phyloP scores from a whole-genome alignment of 1,140 invertebrate species.

The Globodera rostochiensis region DNA sequence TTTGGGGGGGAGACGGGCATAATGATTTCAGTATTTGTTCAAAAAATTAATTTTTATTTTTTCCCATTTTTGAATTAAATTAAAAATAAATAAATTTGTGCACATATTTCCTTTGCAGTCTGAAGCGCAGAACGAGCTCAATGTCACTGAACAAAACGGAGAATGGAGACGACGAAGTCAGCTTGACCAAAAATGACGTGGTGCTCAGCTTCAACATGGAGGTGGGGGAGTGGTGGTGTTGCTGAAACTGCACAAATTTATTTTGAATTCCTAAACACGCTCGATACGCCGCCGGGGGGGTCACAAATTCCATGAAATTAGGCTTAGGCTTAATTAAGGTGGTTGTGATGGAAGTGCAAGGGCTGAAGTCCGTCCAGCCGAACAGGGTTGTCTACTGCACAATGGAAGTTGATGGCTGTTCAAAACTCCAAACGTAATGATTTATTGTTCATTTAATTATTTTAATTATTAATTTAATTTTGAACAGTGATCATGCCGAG shows the following conservation, averaged over 20 bases:
- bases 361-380: conserved; percentile 89
- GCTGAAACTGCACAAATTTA: neutral
- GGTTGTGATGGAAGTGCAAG: conserved; percentile 87
- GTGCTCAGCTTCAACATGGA: conserved; percentile 64
- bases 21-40: neutral
- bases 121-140: conserved; percentile 62
- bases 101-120: conserved; percentile 43
- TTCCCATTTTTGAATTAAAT: neutral
- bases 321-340: too few species aligned
- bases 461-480: neutral
- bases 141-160: conserved; percentile 63
- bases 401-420: conserved; percentile 95
- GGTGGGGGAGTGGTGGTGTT: conserved; percentile 34
- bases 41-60: neutral
- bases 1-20: too few species aligned
- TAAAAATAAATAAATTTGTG: conserved; percentile 6
- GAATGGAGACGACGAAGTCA: conserved; percentile 61
- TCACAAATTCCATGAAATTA: too few species aligned
- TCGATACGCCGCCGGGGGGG: too few species aligned
- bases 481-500: conserved; percentile 83
- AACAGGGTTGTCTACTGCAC: conserved; percentile 99
- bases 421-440: conserved; percentile 85
- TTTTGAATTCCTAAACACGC: neutral
- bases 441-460: neutral
- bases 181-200: conserved; percentile 62